Evolutionary conservation across 2,888 invertebrate genomes (phyloP).

Genomic region (Odontocerum albicorne): DNA sequence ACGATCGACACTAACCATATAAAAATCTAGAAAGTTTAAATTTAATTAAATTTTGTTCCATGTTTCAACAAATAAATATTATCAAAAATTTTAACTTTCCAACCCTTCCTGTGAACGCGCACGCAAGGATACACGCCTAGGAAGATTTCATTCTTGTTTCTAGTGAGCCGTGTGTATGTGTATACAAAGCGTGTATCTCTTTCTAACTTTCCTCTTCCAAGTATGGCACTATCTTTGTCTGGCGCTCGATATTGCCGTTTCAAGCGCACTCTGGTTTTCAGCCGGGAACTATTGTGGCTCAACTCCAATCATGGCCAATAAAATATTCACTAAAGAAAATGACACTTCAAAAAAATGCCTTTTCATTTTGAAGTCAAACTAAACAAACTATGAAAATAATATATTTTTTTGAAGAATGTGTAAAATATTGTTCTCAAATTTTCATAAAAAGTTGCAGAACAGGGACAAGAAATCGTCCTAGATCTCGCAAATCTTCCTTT

Average conservation of each 20-base stretch:
- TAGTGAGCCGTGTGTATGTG: slow-evolving; percentile 25
- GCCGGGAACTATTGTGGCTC: slow-evolving; percentile 19
- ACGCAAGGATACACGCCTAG: slow-evolving; percentile 6
- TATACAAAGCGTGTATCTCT: neutral
- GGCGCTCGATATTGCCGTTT: slow-evolving; percentile 25
- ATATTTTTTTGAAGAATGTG: too few relatives aligned
- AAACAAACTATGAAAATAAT: too few relatives aligned
- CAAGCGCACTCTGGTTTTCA: slow-evolving; percentile 15
- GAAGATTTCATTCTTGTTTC: slow-evolving; percentile 27
- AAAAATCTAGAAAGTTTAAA: neutral
- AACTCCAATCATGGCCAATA: too few relatives aligned
- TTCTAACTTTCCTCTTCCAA: neutral
- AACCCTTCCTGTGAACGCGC: slow-evolving; percentile 3
- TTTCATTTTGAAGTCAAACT: too few relatives aligned
- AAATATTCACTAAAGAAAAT: too few relatives aligned
- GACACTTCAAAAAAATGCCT: too few relatives aligned
- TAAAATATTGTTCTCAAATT: too few relatives aligned
- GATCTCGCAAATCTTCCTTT: too few relatives aligned
- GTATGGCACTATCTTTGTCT: slow-evolving; percentile 21
- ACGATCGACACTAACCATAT: too few relatives aligned
- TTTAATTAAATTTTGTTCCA: neutral
- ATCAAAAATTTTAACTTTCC: neutral
- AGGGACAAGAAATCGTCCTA: too few relatives aligned
- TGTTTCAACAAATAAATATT: neutral
- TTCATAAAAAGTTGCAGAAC: too few relatives aligned